Evolutionary conservation across 2,113 vertebrate species (phyloP).

Genomic region (Ammodramus savannarum): DNA sequence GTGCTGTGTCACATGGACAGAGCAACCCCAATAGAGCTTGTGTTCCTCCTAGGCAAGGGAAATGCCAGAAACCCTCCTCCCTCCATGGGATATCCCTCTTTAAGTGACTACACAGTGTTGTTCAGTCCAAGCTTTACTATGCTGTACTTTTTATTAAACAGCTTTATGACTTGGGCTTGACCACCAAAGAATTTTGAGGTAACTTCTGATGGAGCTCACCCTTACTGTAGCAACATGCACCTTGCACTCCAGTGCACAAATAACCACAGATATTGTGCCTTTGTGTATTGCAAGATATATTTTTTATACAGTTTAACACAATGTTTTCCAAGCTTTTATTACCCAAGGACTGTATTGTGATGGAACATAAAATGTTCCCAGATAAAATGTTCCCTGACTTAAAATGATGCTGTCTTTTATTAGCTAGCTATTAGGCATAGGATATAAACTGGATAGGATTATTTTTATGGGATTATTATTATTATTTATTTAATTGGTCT

Average conservation of each 20-base stretch:
- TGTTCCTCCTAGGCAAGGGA: neutral
- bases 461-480: neutral
- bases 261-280: neutral
- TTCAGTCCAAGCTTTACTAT: neutral
- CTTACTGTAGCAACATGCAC: neutral
- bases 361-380: neutral
- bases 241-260: neutral
- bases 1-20: neutral
- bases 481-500: neutral
- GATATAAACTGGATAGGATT: neutral
- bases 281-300: neutral
- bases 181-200: neutral
- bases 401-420: neutral
- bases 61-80: neutral
- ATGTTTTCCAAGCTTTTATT: neutral
- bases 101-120: neutral
- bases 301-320: neutral
- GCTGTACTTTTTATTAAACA: neutral
- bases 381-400: neutral
- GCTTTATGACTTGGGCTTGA: neutral
- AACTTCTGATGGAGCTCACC: neutral
- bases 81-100: neutral
- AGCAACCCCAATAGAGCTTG: neutral
- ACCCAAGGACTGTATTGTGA: fast-evolving
- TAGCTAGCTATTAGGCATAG: neutral